These are phyloP conservation scores for Melanaphis sacchari DNA, from an alignment of 1,140 invertebrate species.

Conservation along the genomic window DNA sequence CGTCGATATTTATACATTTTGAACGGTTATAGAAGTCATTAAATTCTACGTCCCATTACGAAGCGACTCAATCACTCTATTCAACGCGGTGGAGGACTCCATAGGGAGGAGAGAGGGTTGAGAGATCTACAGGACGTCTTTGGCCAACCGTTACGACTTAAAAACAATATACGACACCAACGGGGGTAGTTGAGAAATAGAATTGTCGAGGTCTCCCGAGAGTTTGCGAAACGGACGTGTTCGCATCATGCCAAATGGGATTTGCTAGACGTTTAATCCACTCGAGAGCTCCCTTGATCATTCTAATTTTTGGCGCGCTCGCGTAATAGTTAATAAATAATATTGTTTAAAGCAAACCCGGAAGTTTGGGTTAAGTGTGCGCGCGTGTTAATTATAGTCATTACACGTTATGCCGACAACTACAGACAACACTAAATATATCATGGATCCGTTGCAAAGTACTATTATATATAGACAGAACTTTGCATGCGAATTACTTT, in stretches of 20 bases:
- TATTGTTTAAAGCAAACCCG: background rate
- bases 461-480: too few relatives aligned
- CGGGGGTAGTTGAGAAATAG: background rate
- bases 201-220: background rate
- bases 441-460: too few relatives aligned
- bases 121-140: background rate
- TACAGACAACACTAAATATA: background rate
- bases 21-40: background rate
- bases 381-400: background rate
- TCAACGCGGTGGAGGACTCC: background rate
- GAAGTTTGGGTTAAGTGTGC: background rate
- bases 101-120: accelerated
- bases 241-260: slow-evolving; percentile 12
- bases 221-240: background rate
- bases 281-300: background rate
- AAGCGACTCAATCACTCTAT: background rate
- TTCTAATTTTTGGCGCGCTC: background rate
- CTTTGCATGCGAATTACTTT: too few relatives aligned
- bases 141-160: background rate
- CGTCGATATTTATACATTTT: background rate
- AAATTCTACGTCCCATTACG: background rate
- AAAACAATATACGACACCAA: background rate
- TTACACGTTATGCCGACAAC: background rate
- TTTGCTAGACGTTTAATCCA: background rate
- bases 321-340: background rate